Evolutionary conservation across 2,888 invertebrate genomes (phyloP).

Genomic region (Drosophila neoperkinsi): DNA sequence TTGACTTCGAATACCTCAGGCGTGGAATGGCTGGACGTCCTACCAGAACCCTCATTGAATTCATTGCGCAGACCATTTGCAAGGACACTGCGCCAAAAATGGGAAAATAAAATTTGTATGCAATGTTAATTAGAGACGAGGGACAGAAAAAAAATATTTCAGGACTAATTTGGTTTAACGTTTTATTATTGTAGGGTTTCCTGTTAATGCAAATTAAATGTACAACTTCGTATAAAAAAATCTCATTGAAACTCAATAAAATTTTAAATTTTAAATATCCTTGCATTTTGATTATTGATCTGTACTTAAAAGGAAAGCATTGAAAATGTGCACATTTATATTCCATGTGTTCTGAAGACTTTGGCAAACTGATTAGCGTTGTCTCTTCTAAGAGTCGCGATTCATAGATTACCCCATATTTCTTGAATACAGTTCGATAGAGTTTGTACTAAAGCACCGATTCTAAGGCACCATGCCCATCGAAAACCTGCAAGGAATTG

Average conservation of each 20-base stretch:
- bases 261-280: background rate
- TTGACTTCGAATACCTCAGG: conserved; percentile 87
- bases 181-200: background rate
- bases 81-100: conserved; percentile 82
- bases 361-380: background rate
- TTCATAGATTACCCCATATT: background rate
- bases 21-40: conserved; percentile 92
- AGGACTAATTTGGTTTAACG: background rate
- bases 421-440: background rate
- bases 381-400: background rate
- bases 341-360: background rate
- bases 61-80: conserved; percentile 87
- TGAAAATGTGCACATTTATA: background rate
- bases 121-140: background rate
- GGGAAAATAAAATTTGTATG: conserved; percentile 48
- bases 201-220: background rate
- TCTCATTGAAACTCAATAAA: background rate
- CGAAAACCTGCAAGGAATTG: no score
- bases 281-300: background rate
- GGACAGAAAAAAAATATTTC: background rate
- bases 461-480: background rate
- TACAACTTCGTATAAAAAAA: background rate
- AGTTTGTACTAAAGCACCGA: background rate
- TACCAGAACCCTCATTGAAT: conserved; percentile 90
- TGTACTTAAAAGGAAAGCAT: background rate